Evolutionary conservation across 92 coral and sea anemone genomes (phyloP).

Genomic region (Paramuricea clavata): DNA sequence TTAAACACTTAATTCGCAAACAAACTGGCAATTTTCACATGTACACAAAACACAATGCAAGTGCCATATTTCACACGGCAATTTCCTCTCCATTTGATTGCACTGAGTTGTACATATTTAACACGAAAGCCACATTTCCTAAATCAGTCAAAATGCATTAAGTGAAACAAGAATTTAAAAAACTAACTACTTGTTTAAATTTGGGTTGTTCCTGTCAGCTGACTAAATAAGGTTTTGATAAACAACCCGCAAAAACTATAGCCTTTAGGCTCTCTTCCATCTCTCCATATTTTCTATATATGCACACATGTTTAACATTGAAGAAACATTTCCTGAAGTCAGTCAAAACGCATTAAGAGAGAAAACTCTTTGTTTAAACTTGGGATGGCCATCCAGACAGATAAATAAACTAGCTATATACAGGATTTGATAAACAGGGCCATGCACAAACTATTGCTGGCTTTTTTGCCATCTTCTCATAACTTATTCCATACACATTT

Average conservation of each 20-base stretch:
- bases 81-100: constrained; percentile 37
- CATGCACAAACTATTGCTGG: too few species aligned
- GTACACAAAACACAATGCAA: constrained; percentile 31
- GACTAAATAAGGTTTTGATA: constrained; percentile 21
- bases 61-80: constrained; percentile 50
- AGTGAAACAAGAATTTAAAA: background rate
- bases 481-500: background rate
- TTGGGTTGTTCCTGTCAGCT: constrained; percentile 11
- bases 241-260: background rate
- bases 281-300: background rate
- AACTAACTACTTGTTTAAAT: constrained; percentile 17
- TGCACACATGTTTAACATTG: background rate
- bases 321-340: background rate
- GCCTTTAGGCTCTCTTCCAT: background rate
- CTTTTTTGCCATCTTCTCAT: too few species aligned
- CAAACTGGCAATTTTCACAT: constrained; percentile 50
- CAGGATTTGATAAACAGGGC: background rate
- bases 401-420: background rate
- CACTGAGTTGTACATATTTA: constrained; percentile 4
- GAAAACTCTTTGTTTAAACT: background rate
- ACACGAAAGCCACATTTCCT: constrained; percentile 2
- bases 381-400: background rate
- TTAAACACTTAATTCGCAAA: constrained; percentile 38
- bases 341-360: background rate
- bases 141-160: background rate